A percentile compares a stretch with the other conserved stretches of the same genome.
Evolutionary conservation across 2,888 invertebrate genomes (phyloP).

Genomic region (Pandemis corylana): DNA sequence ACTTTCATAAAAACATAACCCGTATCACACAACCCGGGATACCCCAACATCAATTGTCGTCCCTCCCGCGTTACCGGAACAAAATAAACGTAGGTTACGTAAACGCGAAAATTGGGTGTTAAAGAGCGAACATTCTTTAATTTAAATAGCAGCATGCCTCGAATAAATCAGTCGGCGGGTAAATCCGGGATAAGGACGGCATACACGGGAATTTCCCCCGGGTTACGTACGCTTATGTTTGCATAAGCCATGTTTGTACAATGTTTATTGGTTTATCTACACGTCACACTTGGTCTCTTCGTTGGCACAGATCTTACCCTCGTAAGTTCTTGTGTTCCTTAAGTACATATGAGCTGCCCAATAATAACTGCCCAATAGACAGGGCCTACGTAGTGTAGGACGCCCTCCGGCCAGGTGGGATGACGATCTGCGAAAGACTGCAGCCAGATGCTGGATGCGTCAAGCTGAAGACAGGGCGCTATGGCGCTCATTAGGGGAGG

Average conservation of each 20-base stretch:
- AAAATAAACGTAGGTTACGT: conserved; percentile 33
- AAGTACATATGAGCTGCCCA: too few relatives aligned
- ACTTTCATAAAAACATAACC: not conserved
- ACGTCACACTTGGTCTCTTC: not conserved
- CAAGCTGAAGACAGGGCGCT: too few relatives aligned
- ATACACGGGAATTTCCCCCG: conserved; percentile 22
- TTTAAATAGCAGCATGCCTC: conserved; percentile 56
- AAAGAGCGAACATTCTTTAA: conserved; percentile 52
- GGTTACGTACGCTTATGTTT: conserved; percentile 23
- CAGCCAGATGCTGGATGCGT: too few relatives aligned
- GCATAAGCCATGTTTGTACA: conserved; percentile 5
- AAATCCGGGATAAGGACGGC: not conserved
- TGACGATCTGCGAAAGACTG: too few relatives aligned
- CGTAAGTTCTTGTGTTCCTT: too few relatives aligned
- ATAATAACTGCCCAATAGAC: too few relatives aligned
- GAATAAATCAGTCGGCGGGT: conserved; percentile 56
- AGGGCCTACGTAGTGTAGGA: too few relatives aligned
- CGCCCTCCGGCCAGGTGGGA: too few relatives aligned
- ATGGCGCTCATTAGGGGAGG: too few relatives aligned
- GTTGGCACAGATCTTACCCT: too few relatives aligned
- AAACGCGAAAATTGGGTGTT: conserved; percentile 44
- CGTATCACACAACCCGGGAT: not conserved
- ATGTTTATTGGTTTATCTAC: not conserved
- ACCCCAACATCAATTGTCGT: not conserved
- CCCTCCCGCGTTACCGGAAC: conserved; percentile 21